Base-by-base conservation (phyloP, 2,113 vertebrate species). In the Gnathonemus longibarbis region DNA sequence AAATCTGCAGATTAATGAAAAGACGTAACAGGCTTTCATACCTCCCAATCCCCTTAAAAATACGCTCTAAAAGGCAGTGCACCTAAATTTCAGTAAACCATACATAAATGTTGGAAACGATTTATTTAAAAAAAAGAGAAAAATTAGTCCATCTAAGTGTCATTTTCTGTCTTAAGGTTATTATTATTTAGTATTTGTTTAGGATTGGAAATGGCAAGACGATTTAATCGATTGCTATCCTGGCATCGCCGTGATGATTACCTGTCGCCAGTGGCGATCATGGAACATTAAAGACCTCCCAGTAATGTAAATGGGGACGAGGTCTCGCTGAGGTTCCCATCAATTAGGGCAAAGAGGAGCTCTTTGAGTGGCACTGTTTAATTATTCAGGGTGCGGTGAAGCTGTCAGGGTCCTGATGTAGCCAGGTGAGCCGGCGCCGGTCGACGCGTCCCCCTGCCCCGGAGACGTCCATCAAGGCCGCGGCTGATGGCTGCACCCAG, bases 361-460 rank as follows among this genome's bases (percentile, higher is more conserved):
- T 88, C 83, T 80, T 91, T 35, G 84, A 91, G 58, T 85, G 42
- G 92, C 90, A 87, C 56, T 24, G 42, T 90, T 92, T 90, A 88
- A 91, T 85, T 89, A 90, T 91, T 90, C 27, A 74, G 88, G 89
- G 84, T 93, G 92, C 90, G 87, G 91, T 62, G 83, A 84, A 92
- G 89, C 93, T 94, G 94, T 94, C 94, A 93, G 92, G 93, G 89
- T 83, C 87, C 93, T 94, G 91, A 92, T 93, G 93, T 94, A 92
- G 93, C 90, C 93, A 92, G 91, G 94, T 94, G 94, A 95, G 92
- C 91, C 91, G 91, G 89, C 88, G 17, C 86, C 39, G 27, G 35
- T 93, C 92, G 93, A 93, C 93, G 90, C 88, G 92, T 56, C 89
- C 92, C 91, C 92, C 91, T 94, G 93, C 58, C 56, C 62, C 46